Base-by-base conservation (phyloP, 2,797 vertebrate species). In the Xyrichtys novacula region DNA sequence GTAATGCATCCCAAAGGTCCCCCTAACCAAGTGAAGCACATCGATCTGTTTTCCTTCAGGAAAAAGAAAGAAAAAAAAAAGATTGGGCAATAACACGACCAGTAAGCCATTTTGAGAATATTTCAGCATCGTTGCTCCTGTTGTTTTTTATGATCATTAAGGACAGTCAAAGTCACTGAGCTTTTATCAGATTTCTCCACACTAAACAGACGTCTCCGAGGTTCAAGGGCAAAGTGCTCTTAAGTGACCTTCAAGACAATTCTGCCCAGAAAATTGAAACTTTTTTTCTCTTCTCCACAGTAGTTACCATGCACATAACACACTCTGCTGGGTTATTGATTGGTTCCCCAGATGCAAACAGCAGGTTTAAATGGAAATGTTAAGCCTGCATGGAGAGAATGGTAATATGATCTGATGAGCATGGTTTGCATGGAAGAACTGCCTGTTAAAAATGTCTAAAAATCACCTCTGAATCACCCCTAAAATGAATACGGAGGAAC, bases 251-350 rank as follows among this genome's bases (percentile, higher is more conserved):
- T 9, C 32, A 16, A 46, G 43, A 58, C 49, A 5, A 22, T 4
- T 5, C 5, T 23, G 11, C 9, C 6, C 11, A n/a, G 17, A 3
- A n/a, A 40, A n/a, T 7, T 6, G 7, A 3, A n/a, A 40, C 2
- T 46, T 46, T 31, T 17, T 22, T 14, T 16, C 50, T 55, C 60
- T 23, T 76, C 57, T 81, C 40, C 26, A 40, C 71, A 46, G 52
- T 39, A 36, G 81, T 60, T 81, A 67, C 59, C 67, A 75, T 79
- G 78, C 79, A 87, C 76, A 88, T 79, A 76, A 70, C 74, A 86
- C 67, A 57, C 76, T 76, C 80, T 32, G 74, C 83, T 82, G 83
- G 43, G 55, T 84, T 90, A 89, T 90, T 77, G 90, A 92, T 90
- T 65, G 67, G 72, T 65, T 81, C 67, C 74, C 65, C 64, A 55